Evolutionary conservation across 2,797 vertebrate species (phyloP).

Genomic region (Urophycis tenuis): DNA sequence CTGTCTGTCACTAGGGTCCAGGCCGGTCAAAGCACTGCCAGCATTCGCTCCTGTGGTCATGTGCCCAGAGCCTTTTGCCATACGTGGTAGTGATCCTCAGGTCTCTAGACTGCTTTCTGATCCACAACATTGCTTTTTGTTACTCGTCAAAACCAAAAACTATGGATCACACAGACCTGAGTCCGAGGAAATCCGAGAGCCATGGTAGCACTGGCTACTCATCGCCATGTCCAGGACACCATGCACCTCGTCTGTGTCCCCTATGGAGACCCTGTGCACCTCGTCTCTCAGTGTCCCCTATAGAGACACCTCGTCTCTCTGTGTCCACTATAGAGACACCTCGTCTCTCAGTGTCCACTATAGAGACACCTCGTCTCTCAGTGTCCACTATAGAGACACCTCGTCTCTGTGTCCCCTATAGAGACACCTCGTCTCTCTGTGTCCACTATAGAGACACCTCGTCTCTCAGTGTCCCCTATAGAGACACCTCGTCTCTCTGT

Average conservation of each 20-base stretch:
- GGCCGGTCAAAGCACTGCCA: conserved; percentile 9
- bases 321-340: not conserved
- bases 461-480: not conserved
- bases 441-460: too few species aligned
- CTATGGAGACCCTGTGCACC: too few species aligned
- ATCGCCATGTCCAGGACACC: not conserved
- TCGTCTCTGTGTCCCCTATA: too few species aligned
- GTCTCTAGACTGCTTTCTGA: conserved; percentile 31
- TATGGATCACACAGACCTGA: not conserved
- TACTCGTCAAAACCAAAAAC: not conserved
- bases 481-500: conserved; percentile 2
- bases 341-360: too few species aligned
- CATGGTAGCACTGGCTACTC: conserved; percentile 18
- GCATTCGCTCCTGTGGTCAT: conserved; percentile 6
- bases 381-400: not conserved
- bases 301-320: not conserved
- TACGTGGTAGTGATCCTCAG: conserved; percentile 47
- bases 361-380: too few species aligned
- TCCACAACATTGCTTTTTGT: conserved; percentile 4
- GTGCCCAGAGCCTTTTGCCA: conserved; percentile 20
- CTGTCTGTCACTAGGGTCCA: conserved; percentile 18
- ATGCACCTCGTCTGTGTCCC: conserved; percentile 4
- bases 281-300: conserved; percentile 3
- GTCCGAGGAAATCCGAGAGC: not conserved
- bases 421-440: too few species aligned